A percentile compares a stretch with the other conserved stretches of the same genome.
Evolutionary conservation across 2,888 invertebrate species (phyloP).

Genomic region (Heteropelma amictum): DNA sequence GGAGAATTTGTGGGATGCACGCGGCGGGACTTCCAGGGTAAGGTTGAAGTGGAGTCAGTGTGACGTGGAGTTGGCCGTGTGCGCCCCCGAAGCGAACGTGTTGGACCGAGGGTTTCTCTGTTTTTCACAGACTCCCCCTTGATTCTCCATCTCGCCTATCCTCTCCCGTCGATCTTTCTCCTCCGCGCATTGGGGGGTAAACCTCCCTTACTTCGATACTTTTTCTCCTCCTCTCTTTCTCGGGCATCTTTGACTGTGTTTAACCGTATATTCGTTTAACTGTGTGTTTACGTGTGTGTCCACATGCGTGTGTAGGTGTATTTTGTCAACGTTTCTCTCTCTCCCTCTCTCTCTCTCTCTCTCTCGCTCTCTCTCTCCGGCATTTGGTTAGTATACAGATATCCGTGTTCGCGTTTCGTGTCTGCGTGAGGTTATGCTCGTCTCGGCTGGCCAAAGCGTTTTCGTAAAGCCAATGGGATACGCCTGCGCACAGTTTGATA

Average conservation of each 20-base stretch:
- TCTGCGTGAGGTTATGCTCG: slow-evolving; percentile 48
- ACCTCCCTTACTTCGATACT: slow-evolving; percentile 20
- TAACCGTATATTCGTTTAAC: not conserved
- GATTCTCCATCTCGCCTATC: slow-evolving; percentile 4
- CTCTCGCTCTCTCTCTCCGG: not conserved
- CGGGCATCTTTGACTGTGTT: too few relatives aligned
- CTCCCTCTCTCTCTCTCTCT: not conserved
- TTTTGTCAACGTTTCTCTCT: slow-evolving; percentile 16
- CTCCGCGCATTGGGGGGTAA: slow-evolving; percentile 15
- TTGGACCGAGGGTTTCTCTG: slow-evolving; percentile 41
- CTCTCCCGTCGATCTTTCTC: slow-evolving; percentile 2
- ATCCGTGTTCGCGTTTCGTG: slow-evolving; percentile 27
- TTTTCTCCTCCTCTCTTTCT: not conserved
- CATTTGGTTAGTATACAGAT: not conserved
- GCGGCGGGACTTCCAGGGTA: not conserved
- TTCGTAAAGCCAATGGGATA: slow-evolving; percentile 46
- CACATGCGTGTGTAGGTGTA: slow-evolving; percentile 4
- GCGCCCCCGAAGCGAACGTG: slow-evolving; percentile 1
- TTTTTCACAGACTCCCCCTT: slow-evolving; percentile 19
- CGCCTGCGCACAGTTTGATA: slow-evolving; percentile 52
- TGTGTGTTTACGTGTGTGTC: not conserved
- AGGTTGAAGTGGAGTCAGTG: slow-evolving; percentile 23
- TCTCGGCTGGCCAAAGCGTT: slow-evolving; percentile 48
- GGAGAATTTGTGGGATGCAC: not conserved
- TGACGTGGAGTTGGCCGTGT: slow-evolving; percentile 14